Evolutionary conservation across 2,797 vertebrate species (phyloP), one percentile per base, ranked within the genome.

Genomic region (Pseudotriccus pelzelni): DNA sequence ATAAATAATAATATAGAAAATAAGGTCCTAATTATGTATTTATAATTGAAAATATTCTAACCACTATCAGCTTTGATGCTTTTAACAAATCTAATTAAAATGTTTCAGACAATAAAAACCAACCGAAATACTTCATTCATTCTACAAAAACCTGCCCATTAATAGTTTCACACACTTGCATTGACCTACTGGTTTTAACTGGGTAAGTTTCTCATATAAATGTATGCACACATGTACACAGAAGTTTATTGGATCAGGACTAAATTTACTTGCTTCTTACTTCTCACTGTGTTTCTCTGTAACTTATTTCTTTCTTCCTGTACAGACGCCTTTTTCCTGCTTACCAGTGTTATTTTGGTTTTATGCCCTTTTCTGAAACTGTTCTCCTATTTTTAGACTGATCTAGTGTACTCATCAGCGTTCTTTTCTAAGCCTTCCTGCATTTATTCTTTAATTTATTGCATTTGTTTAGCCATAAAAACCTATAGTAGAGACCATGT

Each of bases 1-100:
- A 96, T 67, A 97, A 90, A 95, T 87, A 94, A 76, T 87, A 49
- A 87, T 59, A 69, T 59, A 62, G 36, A 72, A 78, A 89, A 28
- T 91, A 67, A 94, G 34, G 73, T 53, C 27, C n/a, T 85, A 93
- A 93, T 67, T 62, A 78, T 2, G 6, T 34, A 75, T 69, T 89
- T 83, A 20, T 24, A 68, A 81, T 30, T 79, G 30, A 84, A 94
- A 92, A 59, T 79, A 88, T 36, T 93, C n/a, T 50, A 89, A 46
- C 5, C 14, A 75, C 30, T 12, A 90, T 49, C 37, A 91, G 16
- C 49, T 81, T 89, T 58, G 10, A 89, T 39, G 32, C 12, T 72
- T 94, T 78, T 75, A 85, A 85, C 27, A 81, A 77, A 66, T 66
- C 37, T 30, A 78, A 75, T 43, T 60, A 52, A 84, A 55, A 15